Evolutionary conservation across 2,888 invertebrate species (phyloP).

Genomic region (Macaria notata): DNA sequence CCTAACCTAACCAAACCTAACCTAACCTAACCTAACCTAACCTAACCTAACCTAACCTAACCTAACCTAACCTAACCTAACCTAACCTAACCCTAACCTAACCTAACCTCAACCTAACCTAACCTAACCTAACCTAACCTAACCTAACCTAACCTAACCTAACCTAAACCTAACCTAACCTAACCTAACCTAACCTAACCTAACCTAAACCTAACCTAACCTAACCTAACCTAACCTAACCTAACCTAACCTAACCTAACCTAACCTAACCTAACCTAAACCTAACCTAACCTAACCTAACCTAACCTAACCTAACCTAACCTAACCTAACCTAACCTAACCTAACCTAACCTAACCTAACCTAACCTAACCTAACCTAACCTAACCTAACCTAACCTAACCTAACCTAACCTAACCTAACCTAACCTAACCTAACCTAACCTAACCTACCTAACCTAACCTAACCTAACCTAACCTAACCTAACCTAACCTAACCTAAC

Average conservation of each 20-base stretch:
- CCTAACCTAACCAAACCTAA: slow-evolving; percentile 30
- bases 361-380: slow-evolving; percentile 29
- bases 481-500: slow-evolving; percentile 27
- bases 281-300: slow-evolving; percentile 33
- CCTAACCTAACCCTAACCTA: slow-evolving; percentile 28
- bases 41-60: slow-evolving; percentile 25
- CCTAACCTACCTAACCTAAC: slow-evolving; percentile 27
- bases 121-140: slow-evolving; percentile 30
- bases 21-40: slow-evolving; percentile 28
- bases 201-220: slow-evolving; percentile 28
- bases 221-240: slow-evolving; percentile 29
- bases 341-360: slow-evolving; percentile 31
- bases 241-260: slow-evolving; percentile 29
- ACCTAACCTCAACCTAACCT: slow-evolving; percentile 28
- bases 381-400: slow-evolving; percentile 28
- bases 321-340: slow-evolving; percentile 32
- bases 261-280: slow-evolving; percentile 30
- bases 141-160: slow-evolving; percentile 27
- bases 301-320: slow-evolving; percentile 34
- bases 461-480: slow-evolving; percentile 27
- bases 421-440: slow-evolving; percentile 30
- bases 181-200: slow-evolving; percentile 29
- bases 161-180: slow-evolving; percentile 28
- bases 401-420: slow-evolving; percentile 27
- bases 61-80: slow-evolving; percentile 30